These are phyloP conservation scores for Aegotheles bennettii DNA, from an alignment of 2,113 vertebrate species.

Conservation along the genomic window DNA sequence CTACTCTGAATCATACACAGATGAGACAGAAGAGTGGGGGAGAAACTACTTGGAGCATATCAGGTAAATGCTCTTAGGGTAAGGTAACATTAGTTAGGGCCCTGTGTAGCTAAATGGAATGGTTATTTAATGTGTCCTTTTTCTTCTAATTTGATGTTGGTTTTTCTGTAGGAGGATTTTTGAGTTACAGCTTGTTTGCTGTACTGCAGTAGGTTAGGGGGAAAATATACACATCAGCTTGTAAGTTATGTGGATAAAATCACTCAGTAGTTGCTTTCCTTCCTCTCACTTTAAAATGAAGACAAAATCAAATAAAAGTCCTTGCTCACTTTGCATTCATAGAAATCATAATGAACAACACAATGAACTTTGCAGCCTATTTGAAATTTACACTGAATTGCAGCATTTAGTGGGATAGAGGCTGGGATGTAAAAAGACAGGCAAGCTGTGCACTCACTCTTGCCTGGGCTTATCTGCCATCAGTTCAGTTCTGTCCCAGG, in stretches of 20 bases:
- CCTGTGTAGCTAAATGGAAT: background rate
- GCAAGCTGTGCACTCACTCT: accelerated
- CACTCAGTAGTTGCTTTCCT: background rate
- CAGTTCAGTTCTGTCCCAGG: background rate
- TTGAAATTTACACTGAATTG: background rate
- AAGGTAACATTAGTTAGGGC: background rate
- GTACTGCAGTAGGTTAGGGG: background rate
- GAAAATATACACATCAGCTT: background rate
- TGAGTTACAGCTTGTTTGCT: background rate
- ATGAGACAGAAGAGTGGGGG: background rate
- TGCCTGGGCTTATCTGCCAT: background rate
- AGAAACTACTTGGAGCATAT: background rate
- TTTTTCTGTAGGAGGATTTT: background rate
- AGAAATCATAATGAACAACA: background rate
- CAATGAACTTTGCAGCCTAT: background rate
- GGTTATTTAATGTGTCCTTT: background rate
- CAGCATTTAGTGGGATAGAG: background rate
- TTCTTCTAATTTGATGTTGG: background rate
- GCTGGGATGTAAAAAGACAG: background rate
- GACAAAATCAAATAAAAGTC: background rate
- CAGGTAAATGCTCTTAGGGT: background rate
- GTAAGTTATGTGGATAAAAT: background rate
- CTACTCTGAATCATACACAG: background rate
- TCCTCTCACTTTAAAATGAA: background rate
- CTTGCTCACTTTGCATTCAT: background rate